These are phyloP conservation scores for Nycteola revayana DNA, from an alignment of 2,888 invertebrate genomes.

Conservation along the genomic window DNA sequence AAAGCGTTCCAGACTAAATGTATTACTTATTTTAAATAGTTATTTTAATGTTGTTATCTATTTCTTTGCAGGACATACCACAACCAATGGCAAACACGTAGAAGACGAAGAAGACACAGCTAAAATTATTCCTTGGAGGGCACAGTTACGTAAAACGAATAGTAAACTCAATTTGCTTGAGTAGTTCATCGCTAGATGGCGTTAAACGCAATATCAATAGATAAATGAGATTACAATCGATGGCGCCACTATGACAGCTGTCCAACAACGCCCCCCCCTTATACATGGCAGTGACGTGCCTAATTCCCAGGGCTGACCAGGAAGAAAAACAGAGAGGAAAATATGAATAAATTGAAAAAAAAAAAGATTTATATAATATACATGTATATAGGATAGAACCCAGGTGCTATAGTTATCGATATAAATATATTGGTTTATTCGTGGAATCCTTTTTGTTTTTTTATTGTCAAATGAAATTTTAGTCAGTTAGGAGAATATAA, in stretches of 20 bases:
- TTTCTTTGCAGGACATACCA: conserved; percentile 55
- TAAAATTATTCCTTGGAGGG: conserved; percentile 94
- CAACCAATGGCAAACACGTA: conserved; percentile 62
- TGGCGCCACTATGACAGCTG: neutral
- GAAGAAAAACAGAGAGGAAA: neutral
- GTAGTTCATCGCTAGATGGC: conserved; percentile 34
- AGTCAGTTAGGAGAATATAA: conserved; percentile 23
- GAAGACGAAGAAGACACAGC: conserved; percentile 82
- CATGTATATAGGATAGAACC: no score
- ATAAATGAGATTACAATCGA: no score
- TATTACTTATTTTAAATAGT: no score
- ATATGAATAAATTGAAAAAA: no score
- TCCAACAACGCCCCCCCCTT: conserved; percentile 13
- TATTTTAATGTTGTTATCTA: neutral
- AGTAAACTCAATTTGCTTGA: conserved; percentile 93
- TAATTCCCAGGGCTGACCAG: conserved; percentile 13
- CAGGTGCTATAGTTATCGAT: neutral
- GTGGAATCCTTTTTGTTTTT: neutral
- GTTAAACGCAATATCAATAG: no score
- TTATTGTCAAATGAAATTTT: conserved; percentile 3
- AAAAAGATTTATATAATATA: no score
- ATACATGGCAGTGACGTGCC: conserved; percentile 27
- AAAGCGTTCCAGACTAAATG: no score
- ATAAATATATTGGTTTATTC: no score
- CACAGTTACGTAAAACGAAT: conserved; percentile 93